Evolutionary conservation across 2,797 vertebrate genomes (phyloP), one percentile per base, ranked within the genome.

Genomic region (Thaleichthys pacificus): DNA sequence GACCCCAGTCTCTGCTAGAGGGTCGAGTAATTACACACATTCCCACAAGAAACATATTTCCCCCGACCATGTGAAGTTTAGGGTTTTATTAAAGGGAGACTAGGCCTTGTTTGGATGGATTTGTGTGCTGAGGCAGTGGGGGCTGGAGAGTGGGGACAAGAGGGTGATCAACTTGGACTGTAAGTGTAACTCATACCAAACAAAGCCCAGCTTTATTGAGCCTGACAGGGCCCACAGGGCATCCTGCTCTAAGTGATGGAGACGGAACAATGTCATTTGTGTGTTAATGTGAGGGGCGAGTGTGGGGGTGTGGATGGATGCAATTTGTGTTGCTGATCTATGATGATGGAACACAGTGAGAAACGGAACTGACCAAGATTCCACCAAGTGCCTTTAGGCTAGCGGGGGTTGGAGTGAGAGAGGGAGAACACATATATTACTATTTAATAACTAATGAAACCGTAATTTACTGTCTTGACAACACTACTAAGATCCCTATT

Each of bases 261-360:
- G 32, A 65, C 60, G 60, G 26, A 74, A 75, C 56, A 84, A 82
- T 75, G 58, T 80, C 80, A 87, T 85, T 77, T 70, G 32, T 79
- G 73, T 49, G 66, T 75, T 77, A 76, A 79, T 78, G 74, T 73
- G 60, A 82, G 74, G 4, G 49, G 76, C 7, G 78, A 49, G 51
- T 24, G 22, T 15, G 62, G 69, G 67, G 9, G 28, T 32, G 75
- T 74, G 66, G 77, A 17, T 74, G 58, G 77, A 17, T 73, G 58
- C 17, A 56, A 76, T 77, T 77, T 70, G 61, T 74, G 69, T 38
- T 70, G 5, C 70, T 76, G 65, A 84, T 77, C 47, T 79, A 60
- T 57, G 62, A 61, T 72, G 70, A 84, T 76, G 60, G 69, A 54
- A 56, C 61, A 5, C 47, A 22, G 17, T 26, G 26, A 15, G 17